phyloP scores from a whole-genome alignment of 2,113 vertebrate species.

The chimpanzee (Pan troglodytes) region DNA sequence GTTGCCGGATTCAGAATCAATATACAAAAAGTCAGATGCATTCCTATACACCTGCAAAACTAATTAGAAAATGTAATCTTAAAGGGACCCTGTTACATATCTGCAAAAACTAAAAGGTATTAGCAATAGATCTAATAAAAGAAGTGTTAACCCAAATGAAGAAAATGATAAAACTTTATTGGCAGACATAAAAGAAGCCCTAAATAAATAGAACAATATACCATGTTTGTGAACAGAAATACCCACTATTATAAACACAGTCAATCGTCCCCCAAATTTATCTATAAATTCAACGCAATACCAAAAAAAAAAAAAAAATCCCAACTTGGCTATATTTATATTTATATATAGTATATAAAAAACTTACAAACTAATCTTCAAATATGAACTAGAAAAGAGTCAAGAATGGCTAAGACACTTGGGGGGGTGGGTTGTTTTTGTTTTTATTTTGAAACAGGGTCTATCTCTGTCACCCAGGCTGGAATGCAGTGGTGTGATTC shows the following conservation, averaged over 20 bases:
- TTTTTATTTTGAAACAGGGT: too few species aligned
- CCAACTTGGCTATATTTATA: background rate
- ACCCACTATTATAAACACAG: background rate
- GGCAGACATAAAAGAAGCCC: background rate
- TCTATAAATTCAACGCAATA: background rate
- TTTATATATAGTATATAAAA: background rate
- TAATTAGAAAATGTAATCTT: background rate
- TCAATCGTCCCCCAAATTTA: background rate
- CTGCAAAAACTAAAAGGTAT: background rate
- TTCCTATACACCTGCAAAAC: background rate
- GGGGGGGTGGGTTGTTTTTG: too few species aligned
- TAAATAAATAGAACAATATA: background rate
- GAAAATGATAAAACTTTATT: slow-evolving; percentile 13
- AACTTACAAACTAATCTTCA: background rate
- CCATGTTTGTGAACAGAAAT: background rate
- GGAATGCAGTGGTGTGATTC: background rate
- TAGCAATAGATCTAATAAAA: background rate
- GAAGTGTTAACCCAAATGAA: background rate
- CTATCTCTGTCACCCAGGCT: too few species aligned
- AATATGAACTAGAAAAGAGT: background rate
- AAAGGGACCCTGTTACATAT: background rate
- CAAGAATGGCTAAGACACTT: background rate
- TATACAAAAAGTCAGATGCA: background rate
- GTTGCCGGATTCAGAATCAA: background rate
- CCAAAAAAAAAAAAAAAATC: background rate